A percentile compares a stretch with the other conserved stretches of the same genome.
Evolutionary conservation across 2,113 vertebrate species (phyloP).

Genomic region (Engystomops pustulosus): DNA sequence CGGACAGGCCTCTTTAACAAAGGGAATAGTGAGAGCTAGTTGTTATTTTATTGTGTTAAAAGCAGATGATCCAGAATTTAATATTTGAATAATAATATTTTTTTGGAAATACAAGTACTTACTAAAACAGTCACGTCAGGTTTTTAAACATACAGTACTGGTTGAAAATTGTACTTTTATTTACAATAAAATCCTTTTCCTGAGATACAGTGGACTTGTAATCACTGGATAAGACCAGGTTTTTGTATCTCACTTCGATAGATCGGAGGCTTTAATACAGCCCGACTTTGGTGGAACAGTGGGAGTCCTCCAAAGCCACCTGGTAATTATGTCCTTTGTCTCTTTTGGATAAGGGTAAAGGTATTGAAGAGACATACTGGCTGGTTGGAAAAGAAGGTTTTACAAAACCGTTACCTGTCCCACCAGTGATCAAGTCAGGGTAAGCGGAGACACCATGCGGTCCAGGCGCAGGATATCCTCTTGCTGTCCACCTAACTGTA

Average conservation of each 20-base stretch:
- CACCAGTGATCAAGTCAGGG: slow-evolving; percentile 75
- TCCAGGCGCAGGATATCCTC: slow-evolving; percentile 45
- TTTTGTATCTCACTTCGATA: neutral
- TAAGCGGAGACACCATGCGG: slow-evolving; percentile 67
- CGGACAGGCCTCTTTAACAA: no score
- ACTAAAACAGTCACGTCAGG: no score
- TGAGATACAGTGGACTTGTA: neutral
- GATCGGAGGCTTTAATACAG: neutral
- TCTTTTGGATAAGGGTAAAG: slow-evolving; percentile 63
- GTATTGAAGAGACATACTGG: slow-evolving; percentile 82
- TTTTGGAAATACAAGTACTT: no score
- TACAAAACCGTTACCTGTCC: slow-evolving; percentile 79
- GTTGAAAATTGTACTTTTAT: neutral
- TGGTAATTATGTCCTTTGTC: slow-evolving; percentile 56
- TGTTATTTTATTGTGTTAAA: no score
- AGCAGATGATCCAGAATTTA: no score
- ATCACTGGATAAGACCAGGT: slow-evolving; percentile 1
- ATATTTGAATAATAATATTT: no score
- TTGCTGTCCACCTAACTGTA: slow-evolving; percentile 40
- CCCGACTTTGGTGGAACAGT: slow-evolving; percentile 27
- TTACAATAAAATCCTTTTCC: neutral
- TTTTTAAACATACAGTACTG: no score
- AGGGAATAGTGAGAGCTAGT: no score
- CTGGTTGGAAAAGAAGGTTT: slow-evolving; percentile 80
- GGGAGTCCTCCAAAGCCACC: slow-evolving; percentile 41